Conservation (phyloP, 2,113 vertebrate species). For the Sinocyclocheilus anshuiensis region DNA sequence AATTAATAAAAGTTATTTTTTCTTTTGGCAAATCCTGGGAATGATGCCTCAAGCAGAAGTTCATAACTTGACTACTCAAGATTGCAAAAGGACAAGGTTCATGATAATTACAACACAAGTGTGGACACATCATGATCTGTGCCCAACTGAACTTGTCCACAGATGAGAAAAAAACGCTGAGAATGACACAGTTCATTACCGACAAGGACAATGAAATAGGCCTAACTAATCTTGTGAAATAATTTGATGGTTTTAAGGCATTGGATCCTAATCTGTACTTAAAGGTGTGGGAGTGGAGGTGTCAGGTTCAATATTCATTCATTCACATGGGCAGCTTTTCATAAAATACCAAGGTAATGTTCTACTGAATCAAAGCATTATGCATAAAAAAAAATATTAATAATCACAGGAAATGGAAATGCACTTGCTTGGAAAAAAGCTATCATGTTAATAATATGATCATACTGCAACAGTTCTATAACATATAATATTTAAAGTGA, state of each 20-base stretch:
- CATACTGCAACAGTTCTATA: too few species aligned
- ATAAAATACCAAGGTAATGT: not conserved
- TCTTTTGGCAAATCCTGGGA: not conserved
- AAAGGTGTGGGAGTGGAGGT: not conserved
- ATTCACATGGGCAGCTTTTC: not conserved
- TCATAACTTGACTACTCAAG: conserved; percentile 21
- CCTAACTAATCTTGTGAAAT: not conserved
- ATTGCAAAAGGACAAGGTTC: conserved; percentile 62
- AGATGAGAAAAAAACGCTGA: conserved; percentile 28
- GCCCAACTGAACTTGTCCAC: conserved; percentile 52
- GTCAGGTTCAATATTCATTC: not conserved
- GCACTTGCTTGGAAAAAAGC: too few species aligned
- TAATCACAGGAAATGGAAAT: too few species aligned
- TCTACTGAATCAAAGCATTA: not conserved
- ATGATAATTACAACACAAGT: conserved; percentile 63
- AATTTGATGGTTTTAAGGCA: not conserved
- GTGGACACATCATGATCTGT: conserved; percentile 52
- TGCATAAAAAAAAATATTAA: not conserved
- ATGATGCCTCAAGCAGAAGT: not conserved
- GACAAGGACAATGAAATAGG: not conserved
- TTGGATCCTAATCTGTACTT: not conserved
- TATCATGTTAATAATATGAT: too few species aligned
- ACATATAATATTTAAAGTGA: too few species aligned
- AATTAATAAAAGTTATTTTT: not conserved
- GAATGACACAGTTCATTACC: not conserved